A percentile compares a stretch with the other conserved stretches of the same genome.
Conservation (phyloP, 2,113 vertebrate species). For the Myrmecophaga tridactyla region DNA sequence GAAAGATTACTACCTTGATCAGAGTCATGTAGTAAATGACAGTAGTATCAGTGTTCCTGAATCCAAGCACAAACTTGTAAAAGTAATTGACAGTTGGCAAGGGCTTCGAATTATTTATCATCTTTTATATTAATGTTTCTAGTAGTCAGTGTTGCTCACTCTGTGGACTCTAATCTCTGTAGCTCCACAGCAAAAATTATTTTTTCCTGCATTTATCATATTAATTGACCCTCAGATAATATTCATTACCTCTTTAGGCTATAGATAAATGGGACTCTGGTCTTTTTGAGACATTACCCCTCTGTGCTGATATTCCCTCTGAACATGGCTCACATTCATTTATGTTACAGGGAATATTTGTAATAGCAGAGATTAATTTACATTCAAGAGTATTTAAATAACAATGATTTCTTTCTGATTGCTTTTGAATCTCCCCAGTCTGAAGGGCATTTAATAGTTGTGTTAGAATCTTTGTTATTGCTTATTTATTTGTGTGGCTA, state of each 20-base stretch:
- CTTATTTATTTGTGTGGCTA: neutral
- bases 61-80: neutral
- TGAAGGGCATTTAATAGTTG: neutral
- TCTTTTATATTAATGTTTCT: constrained; percentile 39
- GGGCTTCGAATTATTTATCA: neutral
- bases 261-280: neutral
- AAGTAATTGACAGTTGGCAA: neutral
- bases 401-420: neutral
- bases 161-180: neutral
- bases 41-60: neutral
- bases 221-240: neutral
- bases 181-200: neutral
- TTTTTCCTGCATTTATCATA: neutral
- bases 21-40: neutral
- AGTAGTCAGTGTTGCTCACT: neutral
- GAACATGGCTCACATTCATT: neutral
- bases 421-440: neutral
- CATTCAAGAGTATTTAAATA: neutral
- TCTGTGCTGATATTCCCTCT: neutral
- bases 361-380: neutral
- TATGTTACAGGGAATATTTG: neutral
- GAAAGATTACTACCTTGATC: neutral
- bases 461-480: neutral
- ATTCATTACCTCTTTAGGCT: neutral
- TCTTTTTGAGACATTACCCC: neutral